Percentiles rank a stretch among this genome's conserved stretches.
These are phyloP conservation scores for Gila robusta DNA, from an alignment of 2,797 vertebrate genomes.

Conservation along the genomic window DNA sequence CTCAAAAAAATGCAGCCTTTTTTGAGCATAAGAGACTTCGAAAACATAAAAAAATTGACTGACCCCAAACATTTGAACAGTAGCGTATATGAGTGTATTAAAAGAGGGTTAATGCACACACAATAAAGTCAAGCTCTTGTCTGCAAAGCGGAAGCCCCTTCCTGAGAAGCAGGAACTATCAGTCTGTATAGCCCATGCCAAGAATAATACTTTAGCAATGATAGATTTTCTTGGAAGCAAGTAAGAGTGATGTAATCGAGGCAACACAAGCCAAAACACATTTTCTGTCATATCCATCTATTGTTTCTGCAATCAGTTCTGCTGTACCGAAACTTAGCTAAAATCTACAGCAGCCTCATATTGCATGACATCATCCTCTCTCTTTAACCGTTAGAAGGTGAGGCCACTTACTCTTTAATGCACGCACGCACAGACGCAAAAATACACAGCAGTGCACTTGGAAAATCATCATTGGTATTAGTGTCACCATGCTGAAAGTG, in stretches of 20 bases:
- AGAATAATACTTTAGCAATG: conserved; percentile 60
- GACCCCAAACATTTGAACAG: neutral
- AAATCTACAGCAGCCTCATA: conserved; percentile 63
- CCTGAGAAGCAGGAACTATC: conserved; percentile 61
- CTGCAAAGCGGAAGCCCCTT: conserved; percentile 37
- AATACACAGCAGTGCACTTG: conserved; percentile 48
- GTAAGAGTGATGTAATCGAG: conserved; percentile 71
- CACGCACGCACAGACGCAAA: conserved; percentile 47
- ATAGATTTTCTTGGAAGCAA: conserved; percentile 64
- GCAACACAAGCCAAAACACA: conserved; percentile 72
- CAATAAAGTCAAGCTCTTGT: conserved; percentile 20
- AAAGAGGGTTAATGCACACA: neutral
- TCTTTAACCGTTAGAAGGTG: conserved; percentile 47
- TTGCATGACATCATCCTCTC: conserved; percentile 76
- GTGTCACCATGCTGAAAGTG: conserved; percentile 62
- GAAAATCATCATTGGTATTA: conserved; percentile 58
- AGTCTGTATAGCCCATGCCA: conserved; percentile 52
- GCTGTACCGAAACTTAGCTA: conserved; percentile 50
- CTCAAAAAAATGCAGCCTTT: neutral
- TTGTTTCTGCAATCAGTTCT: conserved; percentile 71
- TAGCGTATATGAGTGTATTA: neutral
- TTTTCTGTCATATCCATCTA: conserved; percentile 75
- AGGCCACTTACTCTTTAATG: conserved; percentile 35
- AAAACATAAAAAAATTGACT: neutral
- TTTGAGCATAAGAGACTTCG: neutral